Evolutionary conservation across 2,888 invertebrate genomes (phyloP).

Genomic region (Dasysyrphus tricinctus): DNA sequence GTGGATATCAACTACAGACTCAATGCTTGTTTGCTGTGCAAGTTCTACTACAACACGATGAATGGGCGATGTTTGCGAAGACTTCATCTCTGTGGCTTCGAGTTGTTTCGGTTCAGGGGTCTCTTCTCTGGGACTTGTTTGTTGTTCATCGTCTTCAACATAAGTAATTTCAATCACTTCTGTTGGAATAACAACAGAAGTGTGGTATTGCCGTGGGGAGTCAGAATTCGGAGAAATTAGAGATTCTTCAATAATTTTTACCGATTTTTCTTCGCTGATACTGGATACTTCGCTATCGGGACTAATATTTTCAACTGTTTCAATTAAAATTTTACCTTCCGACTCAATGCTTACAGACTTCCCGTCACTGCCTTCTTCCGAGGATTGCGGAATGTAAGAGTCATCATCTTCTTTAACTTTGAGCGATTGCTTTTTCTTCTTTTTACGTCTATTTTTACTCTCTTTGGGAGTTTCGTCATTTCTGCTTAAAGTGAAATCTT

Average conservation of each 20-base stretch:
- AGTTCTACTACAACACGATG: conserved; percentile 78
- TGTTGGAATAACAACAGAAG: conserved; percentile 84
- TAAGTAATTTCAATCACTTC: conserved; percentile 83
- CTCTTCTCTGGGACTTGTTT: conserved; percentile 85
- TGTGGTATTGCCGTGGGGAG: conserved; percentile 85
- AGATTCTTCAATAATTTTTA: conserved; percentile 88
- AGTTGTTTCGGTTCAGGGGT: conserved; percentile 76
- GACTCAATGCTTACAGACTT: conserved; percentile 78
- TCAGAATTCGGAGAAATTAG: conserved; percentile 85
- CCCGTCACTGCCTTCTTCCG: conserved; percentile 83
- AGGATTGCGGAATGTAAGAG: conserved; percentile 84
- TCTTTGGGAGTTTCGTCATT: conserved; percentile 79
- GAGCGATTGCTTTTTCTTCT: conserved; percentile 85
- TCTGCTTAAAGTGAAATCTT: conserved; percentile 85
- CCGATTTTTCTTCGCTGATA: conserved; percentile 85
- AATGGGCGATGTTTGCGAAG: conserved; percentile 84
- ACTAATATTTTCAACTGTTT: conserved; percentile 82
- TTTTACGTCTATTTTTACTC: conserved; percentile 83
- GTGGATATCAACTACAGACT: conserved; percentile 77
- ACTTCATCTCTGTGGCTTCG: conserved; percentile 84
- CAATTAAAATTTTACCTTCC: conserved; percentile 79
- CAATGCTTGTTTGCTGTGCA: conserved; percentile 81
- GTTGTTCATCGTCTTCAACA: conserved; percentile 84
- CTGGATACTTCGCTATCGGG: conserved; percentile 83
- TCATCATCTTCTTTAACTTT: conserved; percentile 84